These are phyloP conservation scores for Blastobasis adustella DNA, from an alignment of 2,888 invertebrate species.

Conservation along the genomic window DNA sequence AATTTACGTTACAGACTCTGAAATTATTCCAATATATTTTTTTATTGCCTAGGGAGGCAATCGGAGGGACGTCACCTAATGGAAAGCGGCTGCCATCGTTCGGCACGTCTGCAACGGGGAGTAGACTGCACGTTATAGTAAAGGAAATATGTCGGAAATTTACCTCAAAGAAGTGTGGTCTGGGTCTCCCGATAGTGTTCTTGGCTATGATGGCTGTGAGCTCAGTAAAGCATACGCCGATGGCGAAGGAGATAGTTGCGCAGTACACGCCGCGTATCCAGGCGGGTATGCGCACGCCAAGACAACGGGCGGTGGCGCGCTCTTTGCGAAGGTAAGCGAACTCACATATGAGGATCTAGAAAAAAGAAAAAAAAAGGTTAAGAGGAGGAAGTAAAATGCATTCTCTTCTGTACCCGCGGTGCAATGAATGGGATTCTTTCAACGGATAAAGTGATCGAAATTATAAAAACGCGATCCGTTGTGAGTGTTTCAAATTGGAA, in stretches of 20 bases:
- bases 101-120: background rate
- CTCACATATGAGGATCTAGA: constrained; percentile 55
- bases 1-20: too few species aligned
- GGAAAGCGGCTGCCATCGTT: too few species aligned
- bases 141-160: too few species aligned
- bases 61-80: too few species aligned
- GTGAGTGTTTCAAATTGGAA: too few species aligned
- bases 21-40: too few species aligned
- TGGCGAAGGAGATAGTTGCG: constrained; percentile 82
- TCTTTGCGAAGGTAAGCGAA: constrained; percentile 50
- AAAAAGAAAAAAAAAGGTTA: background rate
- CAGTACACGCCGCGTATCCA: constrained; percentile 84
- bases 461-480: too few species aligned
- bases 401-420: too few species aligned
- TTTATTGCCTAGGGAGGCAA: too few species aligned
- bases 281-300: constrained; percentile 76
- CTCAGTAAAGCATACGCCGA: constrained; percentile 88
- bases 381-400: background rate
- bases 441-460: too few species aligned
- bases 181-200: constrained; percentile 92
- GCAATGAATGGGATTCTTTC: too few species aligned
- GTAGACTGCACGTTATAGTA: too few species aligned
- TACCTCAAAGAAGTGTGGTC: constrained; percentile 93
- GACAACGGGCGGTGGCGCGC: constrained; percentile 49
- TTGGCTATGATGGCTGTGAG: constrained; percentile 93